These are phyloP conservation scores for Knipowitschia caucasica DNA, from an alignment of 2,797 vertebrate species.

Conservation along the genomic window DNA sequence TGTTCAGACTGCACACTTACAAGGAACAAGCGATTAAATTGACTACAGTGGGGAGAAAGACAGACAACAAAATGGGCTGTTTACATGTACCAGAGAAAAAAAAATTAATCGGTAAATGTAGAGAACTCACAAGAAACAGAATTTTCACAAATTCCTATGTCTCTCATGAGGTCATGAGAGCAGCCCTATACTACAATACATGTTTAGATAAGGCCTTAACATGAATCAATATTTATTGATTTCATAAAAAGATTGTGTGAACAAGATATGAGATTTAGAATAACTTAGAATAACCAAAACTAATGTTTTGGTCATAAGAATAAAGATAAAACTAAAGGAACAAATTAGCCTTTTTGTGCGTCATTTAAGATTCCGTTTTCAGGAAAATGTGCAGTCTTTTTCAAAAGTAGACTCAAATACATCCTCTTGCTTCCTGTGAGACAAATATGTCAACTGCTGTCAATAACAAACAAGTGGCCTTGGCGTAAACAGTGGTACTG, in stretches of 20 bases:
- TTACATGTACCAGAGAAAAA: background rate
- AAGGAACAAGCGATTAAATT: conserved; percentile 1
- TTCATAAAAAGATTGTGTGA: no score
- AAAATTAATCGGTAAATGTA: background rate
- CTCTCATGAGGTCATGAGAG: background rate
- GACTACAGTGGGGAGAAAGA: background rate
- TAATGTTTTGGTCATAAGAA: no score
- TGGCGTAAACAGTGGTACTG: conserved; percentile 10
- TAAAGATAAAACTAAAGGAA: no score
- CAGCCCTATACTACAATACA: no score
- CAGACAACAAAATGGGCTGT: background rate
- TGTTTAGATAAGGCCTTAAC: no score
- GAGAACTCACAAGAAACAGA: background rate
- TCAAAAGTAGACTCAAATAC: no score
- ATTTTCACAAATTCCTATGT: no score
- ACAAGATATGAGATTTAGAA: no score
- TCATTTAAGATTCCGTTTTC: background rate
- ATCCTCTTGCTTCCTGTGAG: background rate
- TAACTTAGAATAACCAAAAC: no score
- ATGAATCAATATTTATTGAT: no score
- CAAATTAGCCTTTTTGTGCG: no score
- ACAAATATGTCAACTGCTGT: background rate
- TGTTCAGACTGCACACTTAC: conserved; percentile 14
- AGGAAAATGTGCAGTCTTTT: background rate
- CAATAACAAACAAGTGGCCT: background rate